Evolutionary conservation across 2,797 vertebrate genomes (phyloP).

Genomic region (Distichodus sexfasciatus): DNA sequence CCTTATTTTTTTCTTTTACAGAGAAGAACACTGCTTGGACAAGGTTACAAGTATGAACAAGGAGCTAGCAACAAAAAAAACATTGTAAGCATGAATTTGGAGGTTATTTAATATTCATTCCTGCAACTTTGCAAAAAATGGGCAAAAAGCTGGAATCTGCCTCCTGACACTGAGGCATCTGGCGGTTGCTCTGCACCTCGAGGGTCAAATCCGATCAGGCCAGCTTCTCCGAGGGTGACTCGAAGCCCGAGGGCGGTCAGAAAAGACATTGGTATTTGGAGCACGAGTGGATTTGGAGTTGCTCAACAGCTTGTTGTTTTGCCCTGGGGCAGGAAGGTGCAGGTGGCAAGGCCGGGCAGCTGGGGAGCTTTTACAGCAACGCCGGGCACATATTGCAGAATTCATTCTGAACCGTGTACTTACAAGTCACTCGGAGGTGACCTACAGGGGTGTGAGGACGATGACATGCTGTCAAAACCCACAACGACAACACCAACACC

Average conservation of each 20-base stretch:
- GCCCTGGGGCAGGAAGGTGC: constrained; percentile 42
- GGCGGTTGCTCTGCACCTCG: constrained; percentile 22
- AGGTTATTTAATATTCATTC: constrained; percentile 25
- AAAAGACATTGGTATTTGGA: constrained; percentile 42
- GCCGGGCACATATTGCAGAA: constrained; percentile 31
- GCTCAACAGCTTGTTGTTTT: constrained; percentile 50
- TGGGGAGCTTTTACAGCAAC: constrained; percentile 34
- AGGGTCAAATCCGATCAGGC: constrained; percentile 35
- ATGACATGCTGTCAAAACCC: too few relatives aligned
- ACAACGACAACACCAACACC: too few relatives aligned
- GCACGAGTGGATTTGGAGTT: constrained; percentile 40
- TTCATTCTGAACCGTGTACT: constrained; percentile 22
- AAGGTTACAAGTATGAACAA: constrained; percentile 13
- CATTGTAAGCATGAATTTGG: background rate
- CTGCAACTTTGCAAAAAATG: background rate
- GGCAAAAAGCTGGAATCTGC: constrained; percentile 16
- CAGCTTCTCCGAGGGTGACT: constrained; percentile 35
- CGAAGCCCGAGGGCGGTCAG: constrained; percentile 37
- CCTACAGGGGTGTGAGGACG: constrained; percentile 39
- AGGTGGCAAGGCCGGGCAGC: constrained; percentile 42
- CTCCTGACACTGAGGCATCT: constrained; percentile 49
- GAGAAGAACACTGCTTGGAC: background rate
- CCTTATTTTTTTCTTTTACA: background rate
- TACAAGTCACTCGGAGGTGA: constrained; percentile 41
- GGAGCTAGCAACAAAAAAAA: background rate